A percentile compares a stretch with the other conserved stretches of the same genome.
Conservation (phyloP, 1,140 invertebrate genomes). For the Andricus grossulariae region DNA sequence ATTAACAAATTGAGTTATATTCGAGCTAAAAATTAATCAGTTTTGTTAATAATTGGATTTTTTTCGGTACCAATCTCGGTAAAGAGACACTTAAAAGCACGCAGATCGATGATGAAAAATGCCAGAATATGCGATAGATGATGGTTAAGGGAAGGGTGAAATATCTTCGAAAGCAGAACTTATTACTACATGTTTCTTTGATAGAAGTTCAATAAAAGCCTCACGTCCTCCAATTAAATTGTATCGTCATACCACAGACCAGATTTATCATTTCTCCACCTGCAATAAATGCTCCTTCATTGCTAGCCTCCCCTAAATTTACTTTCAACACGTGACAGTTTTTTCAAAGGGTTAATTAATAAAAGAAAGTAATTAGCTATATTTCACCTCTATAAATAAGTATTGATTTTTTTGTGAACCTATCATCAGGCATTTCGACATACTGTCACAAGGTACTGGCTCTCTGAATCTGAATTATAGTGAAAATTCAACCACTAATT, state of each 20-base stretch:
- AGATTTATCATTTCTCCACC: constrained; percentile 19
- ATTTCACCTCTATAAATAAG: too few relatives aligned
- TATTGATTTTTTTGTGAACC: too few relatives aligned
- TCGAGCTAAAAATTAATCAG: too few relatives aligned
- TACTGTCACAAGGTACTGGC: too few relatives aligned
- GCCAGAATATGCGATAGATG: not conserved
- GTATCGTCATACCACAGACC: not conserved
- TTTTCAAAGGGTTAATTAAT: not conserved
- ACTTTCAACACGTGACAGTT: constrained; percentile 4
- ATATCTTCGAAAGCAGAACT: not conserved
- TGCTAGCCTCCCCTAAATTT: not conserved
- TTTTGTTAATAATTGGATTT: not conserved
- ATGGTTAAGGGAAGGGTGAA: not conserved
- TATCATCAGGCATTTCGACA: too few relatives aligned
- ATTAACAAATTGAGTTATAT: too few relatives aligned
- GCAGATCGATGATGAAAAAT: not conserved
- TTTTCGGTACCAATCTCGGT: not conserved
- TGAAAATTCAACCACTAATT: too few relatives aligned
- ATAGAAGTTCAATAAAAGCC: constrained; percentile 24
- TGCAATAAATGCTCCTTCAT: constrained; percentile 8
- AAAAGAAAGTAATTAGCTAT: too few relatives aligned
- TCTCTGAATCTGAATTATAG: too few relatives aligned
- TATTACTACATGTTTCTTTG: not conserved
- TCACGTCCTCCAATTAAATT: constrained; percentile 28
- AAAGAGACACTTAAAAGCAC: not conserved